phyloP scores from a whole-genome alignment of 2,888 invertebrate species.

The Sialis fuliginosa region DNA sequence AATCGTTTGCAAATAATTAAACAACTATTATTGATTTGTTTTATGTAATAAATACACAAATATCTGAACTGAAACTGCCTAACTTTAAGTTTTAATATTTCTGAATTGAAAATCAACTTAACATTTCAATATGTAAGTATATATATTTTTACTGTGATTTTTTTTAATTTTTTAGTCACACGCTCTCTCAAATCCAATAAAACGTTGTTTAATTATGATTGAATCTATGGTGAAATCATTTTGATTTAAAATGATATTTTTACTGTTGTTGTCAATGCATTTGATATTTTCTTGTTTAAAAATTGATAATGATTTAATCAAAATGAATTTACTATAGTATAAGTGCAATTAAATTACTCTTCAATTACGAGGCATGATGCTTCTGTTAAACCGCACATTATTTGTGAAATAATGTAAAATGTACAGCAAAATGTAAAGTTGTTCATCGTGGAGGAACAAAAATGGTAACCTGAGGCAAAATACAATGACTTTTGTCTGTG shows the following conservation, averaged over 20 bases:
- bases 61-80: too few species aligned
- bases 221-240: too few species aligned
- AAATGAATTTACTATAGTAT: too few species aligned
- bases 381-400: slow-evolving; percentile 5
- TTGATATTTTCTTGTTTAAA: neutral
- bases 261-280: neutral
- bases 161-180: neutral
- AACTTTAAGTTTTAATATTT: too few species aligned
- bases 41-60: too few species aligned
- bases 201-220: too few species aligned
- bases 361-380: slow-evolving; percentile 1
- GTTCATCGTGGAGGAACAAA: slow-evolving; percentile 8
- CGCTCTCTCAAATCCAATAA: neutral
- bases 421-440: slow-evolving; percentile 7
- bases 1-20: too few species aligned
- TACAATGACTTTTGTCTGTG: slow-evolving; percentile 11
- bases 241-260: neutral
- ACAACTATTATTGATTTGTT: too few species aligned
- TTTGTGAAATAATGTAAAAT: slow-evolving; percentile 7
- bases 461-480: slow-evolving; percentile 11
- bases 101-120: too few species aligned
- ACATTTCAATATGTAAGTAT: neutral
- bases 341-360: neutral
- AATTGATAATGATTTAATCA: too few species aligned
- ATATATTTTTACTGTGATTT: neutral